Percentiles rank a stretch among this genome's conserved stretches.
phyloP scores from a whole-genome alignment of 92 coral and sea anemone species.

The Virgularia gustaviana region DNA sequence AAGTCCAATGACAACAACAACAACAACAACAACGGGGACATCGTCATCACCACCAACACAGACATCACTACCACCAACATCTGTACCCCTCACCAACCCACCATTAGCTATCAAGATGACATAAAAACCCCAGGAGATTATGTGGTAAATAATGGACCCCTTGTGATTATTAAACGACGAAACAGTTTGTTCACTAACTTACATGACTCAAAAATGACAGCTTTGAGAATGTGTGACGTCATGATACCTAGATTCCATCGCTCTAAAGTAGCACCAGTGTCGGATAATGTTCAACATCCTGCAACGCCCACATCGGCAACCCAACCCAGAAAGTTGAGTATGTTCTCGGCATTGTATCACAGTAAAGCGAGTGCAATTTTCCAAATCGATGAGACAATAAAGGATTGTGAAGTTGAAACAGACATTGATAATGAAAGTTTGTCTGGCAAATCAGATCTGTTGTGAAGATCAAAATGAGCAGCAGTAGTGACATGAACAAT shows the following conservation, averaged over 20 bases:
- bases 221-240: not conserved
- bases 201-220: conserved; percentile 23
- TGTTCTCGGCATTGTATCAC: conserved; percentile 49
- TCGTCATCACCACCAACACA: conserved; percentile 1
- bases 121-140: too few species aligned
- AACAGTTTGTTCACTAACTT: conserved; percentile 56
- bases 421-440: too few species aligned
- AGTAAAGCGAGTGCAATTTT: too few species aligned
- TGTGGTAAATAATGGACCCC: not conserved
- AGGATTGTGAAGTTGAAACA: too few species aligned
- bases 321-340: conserved; percentile 36
- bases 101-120: too few species aligned
- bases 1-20: too few species aligned
- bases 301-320: not conserved
- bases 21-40: conserved; percentile 61
- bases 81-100: too few species aligned
- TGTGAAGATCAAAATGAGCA: too few species aligned
- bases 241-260: not conserved
- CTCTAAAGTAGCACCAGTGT: not conserved
- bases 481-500: too few species aligned
- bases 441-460: too few species aligned
- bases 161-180: conserved; percentile 22
- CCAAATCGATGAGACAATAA: too few species aligned
- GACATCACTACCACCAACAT: too few species aligned
- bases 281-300: not conserved